Evolutionary conservation across 2,888 invertebrate species (phyloP).

Genomic region (Caenorhabditis drosophilae): DNA sequence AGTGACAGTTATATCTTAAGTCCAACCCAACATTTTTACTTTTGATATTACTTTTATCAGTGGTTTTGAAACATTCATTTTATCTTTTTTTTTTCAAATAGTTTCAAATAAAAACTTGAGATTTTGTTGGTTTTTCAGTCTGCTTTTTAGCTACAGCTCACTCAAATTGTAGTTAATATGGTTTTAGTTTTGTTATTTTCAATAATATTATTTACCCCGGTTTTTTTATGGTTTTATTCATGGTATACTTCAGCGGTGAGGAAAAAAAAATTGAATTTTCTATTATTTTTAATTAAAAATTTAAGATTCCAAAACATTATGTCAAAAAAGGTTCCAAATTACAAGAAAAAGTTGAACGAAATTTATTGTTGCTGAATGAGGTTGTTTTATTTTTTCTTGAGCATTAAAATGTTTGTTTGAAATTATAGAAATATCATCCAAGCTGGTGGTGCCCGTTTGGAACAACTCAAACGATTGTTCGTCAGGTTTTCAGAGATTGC

Average conservation of each 20-base stretch:
- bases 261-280: background rate
- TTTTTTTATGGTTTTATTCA: conserved; percentile 30
- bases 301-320: conserved; percentile 47
- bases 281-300: conserved; percentile 1
- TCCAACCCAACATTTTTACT: too few relatives aligned
- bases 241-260: conserved; percentile 32
- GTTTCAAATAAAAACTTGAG: too few relatives aligned
- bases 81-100: too few relatives aligned
- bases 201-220: conserved; percentile 10
- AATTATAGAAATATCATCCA: conserved; percentile 49
- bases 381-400: conserved; percentile 7
- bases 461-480: conserved; percentile 49
- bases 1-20: too few relatives aligned
- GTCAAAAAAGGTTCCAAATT: conserved; percentile 41
- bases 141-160: too few relatives aligned
- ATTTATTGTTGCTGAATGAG: conserved; percentile 33
- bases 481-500: conserved; percentile 47
- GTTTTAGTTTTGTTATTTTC: conserved; percentile 4
- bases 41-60: too few relatives aligned
- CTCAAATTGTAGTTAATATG: too few relatives aligned
- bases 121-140: too few relatives aligned
- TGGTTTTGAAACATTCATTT: too few relatives aligned
- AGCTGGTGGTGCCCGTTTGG: conserved; percentile 62
- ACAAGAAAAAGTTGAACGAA: conserved; percentile 25
- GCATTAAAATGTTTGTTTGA: background rate